Percentiles rank a stretch among this genome's conserved stretches.
phyloP scores from a whole-genome alignment of 2,113 vertebrate genomes.

The Rhea americana region DNA sequence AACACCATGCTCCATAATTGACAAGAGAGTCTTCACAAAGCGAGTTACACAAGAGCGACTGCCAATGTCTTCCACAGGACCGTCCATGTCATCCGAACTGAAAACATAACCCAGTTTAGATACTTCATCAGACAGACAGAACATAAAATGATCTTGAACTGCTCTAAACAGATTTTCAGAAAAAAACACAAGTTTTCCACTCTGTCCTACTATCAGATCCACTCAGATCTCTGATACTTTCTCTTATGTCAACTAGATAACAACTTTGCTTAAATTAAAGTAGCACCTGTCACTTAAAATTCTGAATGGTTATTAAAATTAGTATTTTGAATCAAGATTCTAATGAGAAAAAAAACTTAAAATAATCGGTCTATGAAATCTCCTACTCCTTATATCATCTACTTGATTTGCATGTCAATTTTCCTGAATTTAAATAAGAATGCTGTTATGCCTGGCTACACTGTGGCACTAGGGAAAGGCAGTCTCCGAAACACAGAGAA shows the following conservation, averaged over 20 bases:
- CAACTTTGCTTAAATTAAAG: background rate
- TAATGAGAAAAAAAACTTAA: background rate
- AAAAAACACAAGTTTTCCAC: background rate
- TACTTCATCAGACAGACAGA: background rate
- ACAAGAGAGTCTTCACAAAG: constrained; percentile 94
- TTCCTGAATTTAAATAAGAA: background rate
- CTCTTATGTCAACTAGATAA: background rate
- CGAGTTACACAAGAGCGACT: constrained; percentile 97
- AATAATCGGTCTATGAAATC: background rate
- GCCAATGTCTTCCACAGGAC: constrained; percentile 96
- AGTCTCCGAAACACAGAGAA: background rate
- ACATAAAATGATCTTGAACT: background rate
- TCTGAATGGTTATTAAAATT: background rate
- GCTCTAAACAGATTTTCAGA: background rate
- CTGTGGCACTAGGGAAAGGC: background rate
- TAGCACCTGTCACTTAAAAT: rapidly evolving
- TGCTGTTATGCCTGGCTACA: rapidly evolving
- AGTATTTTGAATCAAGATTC: background rate
- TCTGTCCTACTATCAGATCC: background rate
- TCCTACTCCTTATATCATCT: background rate
- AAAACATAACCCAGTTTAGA: constrained; percentile 1
- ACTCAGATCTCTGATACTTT: background rate
- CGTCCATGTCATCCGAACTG: constrained; percentile 97
- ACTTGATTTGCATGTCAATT: background rate
- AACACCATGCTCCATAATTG: constrained; percentile 98